Percentiles rank a stretch among this genome's conserved stretches.
phyloP scores from a whole-genome alignment of 2,888 invertebrate genomes.

The Ecdyonurus torrentis region DNA sequence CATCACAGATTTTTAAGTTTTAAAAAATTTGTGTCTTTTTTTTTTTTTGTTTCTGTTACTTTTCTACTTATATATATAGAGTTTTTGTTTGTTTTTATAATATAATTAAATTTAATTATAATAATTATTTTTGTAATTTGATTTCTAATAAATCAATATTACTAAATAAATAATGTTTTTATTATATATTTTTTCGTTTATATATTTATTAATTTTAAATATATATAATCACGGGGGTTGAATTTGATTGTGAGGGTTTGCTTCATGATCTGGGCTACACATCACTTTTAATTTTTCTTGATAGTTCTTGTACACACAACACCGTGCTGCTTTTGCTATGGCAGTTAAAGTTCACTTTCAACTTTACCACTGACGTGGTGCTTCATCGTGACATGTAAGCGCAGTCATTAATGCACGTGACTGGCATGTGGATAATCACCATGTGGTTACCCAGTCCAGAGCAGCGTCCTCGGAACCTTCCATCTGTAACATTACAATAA shows the following conservation, averaged over 20 bases:
- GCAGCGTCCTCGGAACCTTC: background rate
- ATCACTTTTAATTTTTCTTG: background rate
- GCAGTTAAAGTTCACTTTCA: background rate
- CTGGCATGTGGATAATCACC: background rate
- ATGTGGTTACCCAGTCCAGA: background rate
- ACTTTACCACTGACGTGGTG: background rate
- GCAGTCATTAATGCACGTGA: background rate
- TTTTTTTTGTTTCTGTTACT: background rate
- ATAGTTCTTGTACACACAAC: background rate
- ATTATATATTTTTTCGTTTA: background rate
- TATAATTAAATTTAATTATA: background rate
- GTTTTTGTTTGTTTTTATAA: background rate
- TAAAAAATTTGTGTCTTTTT: background rate
- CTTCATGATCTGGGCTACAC: background rate
- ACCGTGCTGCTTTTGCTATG: background rate
- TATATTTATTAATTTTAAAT: background rate
- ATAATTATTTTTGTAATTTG: background rate
- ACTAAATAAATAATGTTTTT: background rate
- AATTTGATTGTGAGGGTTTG: background rate
- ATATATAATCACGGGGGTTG: background rate
- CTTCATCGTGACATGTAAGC: background rate
- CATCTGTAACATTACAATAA: background rate
- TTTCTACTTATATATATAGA: background rate
- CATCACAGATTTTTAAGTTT: constrained; percentile 1
- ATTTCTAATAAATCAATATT: background rate